Conservation (phyloP, 2,888 invertebrate species). For the Drosophila maculinotata region DNA sequence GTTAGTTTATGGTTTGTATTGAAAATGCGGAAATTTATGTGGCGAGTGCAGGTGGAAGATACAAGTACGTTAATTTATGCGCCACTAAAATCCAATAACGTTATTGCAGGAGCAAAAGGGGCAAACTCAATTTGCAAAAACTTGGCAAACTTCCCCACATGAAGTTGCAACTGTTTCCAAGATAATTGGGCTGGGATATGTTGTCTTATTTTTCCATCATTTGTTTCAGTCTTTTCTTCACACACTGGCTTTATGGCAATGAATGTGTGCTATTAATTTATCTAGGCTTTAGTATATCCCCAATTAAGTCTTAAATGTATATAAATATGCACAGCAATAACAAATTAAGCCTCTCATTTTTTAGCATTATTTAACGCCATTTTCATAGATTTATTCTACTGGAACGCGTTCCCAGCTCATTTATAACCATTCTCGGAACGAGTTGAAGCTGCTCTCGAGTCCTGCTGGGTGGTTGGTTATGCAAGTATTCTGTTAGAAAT, state of each 20-base stretch:
- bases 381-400: conserved; percentile 11
- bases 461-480: conserved; percentile 1
- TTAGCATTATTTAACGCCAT: conserved; percentile 10
- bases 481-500: conserved; percentile 21
- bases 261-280: neutral
- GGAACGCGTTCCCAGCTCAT: conserved; percentile 16
- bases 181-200: too few relatives aligned
- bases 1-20: conserved; percentile 68
- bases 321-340: too few relatives aligned
- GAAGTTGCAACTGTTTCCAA: too few relatives aligned
- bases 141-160: too few relatives aligned
- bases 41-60: neutral
- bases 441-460: neutral
- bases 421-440: conserved; percentile 29
- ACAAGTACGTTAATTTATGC: conserved; percentile 34
- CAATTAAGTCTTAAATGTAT: neutral
- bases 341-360: neutral
- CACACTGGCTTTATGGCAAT: neutral
- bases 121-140: conserved; percentile 49
- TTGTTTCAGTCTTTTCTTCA: neutral
- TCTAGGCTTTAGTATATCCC: neutral
- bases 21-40: conserved; percentile 32
- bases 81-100: conserved; percentile 35
- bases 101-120: conserved; percentile 2
- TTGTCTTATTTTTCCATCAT: too few relatives aligned